These are phyloP conservation scores for Drosophila equinoxialis DNA, from an alignment of 1,140 invertebrate genomes.

Conservation along the genomic window DNA sequence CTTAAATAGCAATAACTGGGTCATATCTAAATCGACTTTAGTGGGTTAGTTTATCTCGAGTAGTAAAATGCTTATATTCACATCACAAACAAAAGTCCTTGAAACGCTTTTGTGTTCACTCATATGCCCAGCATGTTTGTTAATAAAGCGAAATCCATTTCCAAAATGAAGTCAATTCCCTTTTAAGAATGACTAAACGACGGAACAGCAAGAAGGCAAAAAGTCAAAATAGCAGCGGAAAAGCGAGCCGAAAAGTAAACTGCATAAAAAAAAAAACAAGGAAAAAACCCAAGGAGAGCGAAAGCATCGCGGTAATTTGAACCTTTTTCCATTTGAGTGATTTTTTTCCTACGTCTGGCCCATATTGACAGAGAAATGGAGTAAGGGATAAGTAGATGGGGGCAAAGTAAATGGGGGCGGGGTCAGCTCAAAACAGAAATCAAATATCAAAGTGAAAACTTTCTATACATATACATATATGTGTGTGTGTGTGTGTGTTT, in stretches of 20 bases:
- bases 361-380: slow-evolving; percentile 5
- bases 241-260: slow-evolving; percentile 69
- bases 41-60: slow-evolving; percentile 3
- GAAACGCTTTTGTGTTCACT: slow-evolving; percentile 13
- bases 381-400: slow-evolving; percentile 1
- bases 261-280: slow-evolving; percentile 34
- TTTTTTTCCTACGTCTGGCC: slow-evolving; percentile 26
- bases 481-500: slow-evolving; percentile 14
- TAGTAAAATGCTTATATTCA: slow-evolving; percentile 1
- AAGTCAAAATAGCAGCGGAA: slow-evolving; percentile 44
- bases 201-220: slow-evolving; percentile 6
- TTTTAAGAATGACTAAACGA: slow-evolving; percentile 18
- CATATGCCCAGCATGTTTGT: slow-evolving; percentile 7
- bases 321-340: slow-evolving; percentile 77
- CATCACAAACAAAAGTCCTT: slow-evolving; percentile 16
- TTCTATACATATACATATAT: slow-evolving; percentile 27
- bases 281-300: slow-evolving; percentile 32
- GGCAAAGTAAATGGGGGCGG: slow-evolving; percentile 5
- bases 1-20: background rate
- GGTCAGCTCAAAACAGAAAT: slow-evolving; percentile 57
- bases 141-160: slow-evolving; percentile 13
- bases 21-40: background rate
- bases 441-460: slow-evolving; percentile 77
- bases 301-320: slow-evolving; percentile 75
- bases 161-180: slow-evolving; percentile 12